These are phyloP conservation scores for Tachysurus vachellii DNA, from an alignment of 2,113 vertebrate species.

Conservation along the genomic window DNA sequence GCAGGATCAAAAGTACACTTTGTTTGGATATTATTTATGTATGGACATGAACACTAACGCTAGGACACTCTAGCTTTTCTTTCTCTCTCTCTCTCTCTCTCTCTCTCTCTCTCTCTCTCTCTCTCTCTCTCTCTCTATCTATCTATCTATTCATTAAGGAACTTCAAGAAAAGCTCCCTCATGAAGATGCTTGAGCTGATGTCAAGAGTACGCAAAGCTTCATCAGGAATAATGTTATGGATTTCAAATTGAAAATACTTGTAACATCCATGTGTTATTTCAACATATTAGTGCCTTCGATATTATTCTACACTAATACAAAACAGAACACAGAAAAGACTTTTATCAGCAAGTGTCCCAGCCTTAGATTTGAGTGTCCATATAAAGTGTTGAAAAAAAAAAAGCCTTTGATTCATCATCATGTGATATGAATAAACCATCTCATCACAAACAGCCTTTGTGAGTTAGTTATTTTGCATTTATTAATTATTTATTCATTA, in stretches of 20 bases:
- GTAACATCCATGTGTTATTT: not conserved
- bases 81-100: too few relatives aligned
- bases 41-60: too few relatives aligned
- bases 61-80: too few relatives aligned
- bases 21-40: slow-evolving; percentile 1
- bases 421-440: not conserved
- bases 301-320: not conserved
- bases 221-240: not conserved
- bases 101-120: too few relatives aligned
- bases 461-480: not conserved
- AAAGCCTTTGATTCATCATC: slow-evolving; percentile 21
- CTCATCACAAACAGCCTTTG: not conserved
- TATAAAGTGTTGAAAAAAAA: not conserved
- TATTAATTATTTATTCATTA: not conserved
- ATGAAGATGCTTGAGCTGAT: not conserved
- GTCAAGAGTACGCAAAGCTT: not conserved
- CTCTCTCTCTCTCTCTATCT: too few relatives aligned
- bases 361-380: not conserved
- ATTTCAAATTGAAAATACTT: not conserved
- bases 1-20: not conserved
- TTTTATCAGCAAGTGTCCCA: not conserved
- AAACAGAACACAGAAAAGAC: not conserved
- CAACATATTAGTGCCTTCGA: not conserved
- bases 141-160: not conserved
- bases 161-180: not conserved